Evolutionary conservation across 2,797 vertebrate species (phyloP).

Genomic region (Crax fasciolata): DNA sequence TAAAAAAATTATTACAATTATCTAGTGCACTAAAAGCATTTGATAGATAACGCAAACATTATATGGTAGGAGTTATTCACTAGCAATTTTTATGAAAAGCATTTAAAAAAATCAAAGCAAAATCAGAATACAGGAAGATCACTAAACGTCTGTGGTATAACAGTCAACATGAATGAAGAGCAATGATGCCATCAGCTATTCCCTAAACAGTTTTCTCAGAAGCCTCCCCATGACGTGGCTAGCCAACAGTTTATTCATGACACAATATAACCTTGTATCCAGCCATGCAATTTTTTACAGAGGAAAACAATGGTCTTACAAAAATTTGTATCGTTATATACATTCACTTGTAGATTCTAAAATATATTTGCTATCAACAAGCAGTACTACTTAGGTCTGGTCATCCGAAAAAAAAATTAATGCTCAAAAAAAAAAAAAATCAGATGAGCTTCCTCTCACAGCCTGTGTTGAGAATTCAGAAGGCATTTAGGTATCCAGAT

Average conservation of each 20-base stretch:
- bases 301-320: not conserved
- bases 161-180: not conserved
- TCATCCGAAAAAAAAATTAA: not conserved
- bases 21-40: not conserved
- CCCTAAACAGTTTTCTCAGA: not conserved
- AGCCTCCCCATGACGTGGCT: not conserved
- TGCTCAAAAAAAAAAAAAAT: not conserved
- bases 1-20: not conserved
- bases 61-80: not conserved
- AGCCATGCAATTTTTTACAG: not conserved
- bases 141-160: not conserved
- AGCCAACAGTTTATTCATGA: not conserved
- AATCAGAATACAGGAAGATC: not conserved
- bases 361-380: not conserved
- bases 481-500: not conserved
- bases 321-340: not conserved
- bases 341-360: not conserved
- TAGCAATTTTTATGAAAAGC: not conserved
- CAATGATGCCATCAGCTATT: not conserved
- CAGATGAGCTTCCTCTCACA: fast-evolving
- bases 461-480: not conserved
- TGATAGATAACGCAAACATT: not conserved
- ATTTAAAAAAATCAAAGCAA: not conserved
- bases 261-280: not conserved
- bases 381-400: not conserved